These are phyloP conservation scores for Gari tellinella DNA, from an alignment of 2,888 invertebrate species.

Conservation along the genomic window DNA sequence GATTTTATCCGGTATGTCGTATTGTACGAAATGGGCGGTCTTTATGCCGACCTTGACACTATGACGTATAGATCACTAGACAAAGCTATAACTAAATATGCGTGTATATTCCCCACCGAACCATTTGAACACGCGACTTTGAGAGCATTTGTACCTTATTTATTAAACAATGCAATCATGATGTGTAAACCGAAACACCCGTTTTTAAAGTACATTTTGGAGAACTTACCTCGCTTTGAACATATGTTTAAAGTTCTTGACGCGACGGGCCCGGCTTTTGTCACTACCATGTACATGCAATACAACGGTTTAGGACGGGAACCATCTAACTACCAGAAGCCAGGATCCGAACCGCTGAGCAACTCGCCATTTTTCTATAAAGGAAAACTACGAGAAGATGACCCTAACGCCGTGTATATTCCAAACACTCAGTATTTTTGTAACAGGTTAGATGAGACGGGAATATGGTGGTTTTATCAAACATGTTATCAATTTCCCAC, in stretches of 20 bases:
- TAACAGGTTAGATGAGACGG: conserved; percentile 16
- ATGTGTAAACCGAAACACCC: conserved; percentile 68
- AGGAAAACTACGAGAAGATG: conserved; percentile 26
- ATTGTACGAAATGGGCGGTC: conserved; percentile 76
- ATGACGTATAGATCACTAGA: conserved; percentile 70
- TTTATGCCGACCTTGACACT: conserved; percentile 78
- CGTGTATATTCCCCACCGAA: conserved; percentile 71
- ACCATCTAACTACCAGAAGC: conserved; percentile 3
- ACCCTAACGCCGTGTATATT: conserved; percentile 34
- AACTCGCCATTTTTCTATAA: conserved; percentile 45
- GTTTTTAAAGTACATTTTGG: conserved; percentile 67
- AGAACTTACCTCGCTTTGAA: conserved; percentile 59
- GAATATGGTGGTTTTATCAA: conserved; percentile 14
- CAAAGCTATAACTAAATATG: conserved; percentile 58
- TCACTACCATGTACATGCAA: conserved; percentile 49
- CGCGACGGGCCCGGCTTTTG: conserved; percentile 70
- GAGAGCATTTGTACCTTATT: conserved; percentile 60
- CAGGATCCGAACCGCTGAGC: conserved; percentile 1
- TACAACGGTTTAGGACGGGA: conserved; percentile 34
- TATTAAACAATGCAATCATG: conserved; percentile 76
- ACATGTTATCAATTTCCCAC: conserved; percentile 8
- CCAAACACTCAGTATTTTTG: conserved; percentile 44
- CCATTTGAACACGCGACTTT: conserved; percentile 70
- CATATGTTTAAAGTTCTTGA: conserved; percentile 68
- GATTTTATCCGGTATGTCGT: conserved; percentile 78